Conservation (phyloP, 2,797 vertebrate genomes). For the Sebastes reedi region DNA sequence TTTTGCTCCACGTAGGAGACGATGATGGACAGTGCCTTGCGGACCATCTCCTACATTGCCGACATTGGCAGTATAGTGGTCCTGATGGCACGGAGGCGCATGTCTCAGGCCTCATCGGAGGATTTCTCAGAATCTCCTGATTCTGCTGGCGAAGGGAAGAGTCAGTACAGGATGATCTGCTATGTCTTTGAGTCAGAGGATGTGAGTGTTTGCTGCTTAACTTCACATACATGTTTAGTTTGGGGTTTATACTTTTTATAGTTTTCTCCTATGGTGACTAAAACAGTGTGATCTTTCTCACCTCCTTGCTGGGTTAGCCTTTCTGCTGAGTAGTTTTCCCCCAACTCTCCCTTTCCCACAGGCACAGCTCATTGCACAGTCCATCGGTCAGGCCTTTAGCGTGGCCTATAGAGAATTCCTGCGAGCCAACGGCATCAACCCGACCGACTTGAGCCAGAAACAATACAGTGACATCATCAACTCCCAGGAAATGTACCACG, state of each 20-base stretch:
- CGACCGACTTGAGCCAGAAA: conserved; percentile 97
- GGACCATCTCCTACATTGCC: conserved; percentile 97
- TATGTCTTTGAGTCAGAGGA: conserved; percentile 88
- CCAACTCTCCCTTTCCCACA: conserved; percentile 63
- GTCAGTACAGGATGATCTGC: conserved; percentile 97
- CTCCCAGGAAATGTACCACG: conserved; percentile 91
- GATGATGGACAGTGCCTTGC: conserved; percentile 97
- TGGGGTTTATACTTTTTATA: not conserved
- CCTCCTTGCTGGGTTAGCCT: conserved; percentile 41
- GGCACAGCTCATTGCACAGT: conserved; percentile 98
- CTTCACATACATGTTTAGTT: not conserved
- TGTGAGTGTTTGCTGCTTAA: conserved; percentile 68
- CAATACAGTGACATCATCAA: conserved; percentile 99
- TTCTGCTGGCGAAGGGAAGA: conserved; percentile 87
- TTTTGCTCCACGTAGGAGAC: conserved; percentile 83
- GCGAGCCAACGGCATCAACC: conserved; percentile 97
- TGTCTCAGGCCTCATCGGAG: conserved; percentile 90
- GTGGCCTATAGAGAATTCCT: conserved; percentile 99
- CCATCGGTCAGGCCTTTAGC: conserved; percentile 98
- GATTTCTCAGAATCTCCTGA: conserved; percentile 91
- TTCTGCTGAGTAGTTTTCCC: conserved; percentile 55
- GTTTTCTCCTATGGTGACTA: not conserved
- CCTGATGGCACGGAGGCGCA: conserved; percentile 93
- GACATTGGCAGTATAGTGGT: conserved; percentile 97
- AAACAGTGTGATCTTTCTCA: conserved; percentile 36